A percentile compares a stretch with the other conserved stretches of the same genome.
Conservation (phyloP, 2,113 vertebrate species). For the Muscicapa adusta region DNA sequence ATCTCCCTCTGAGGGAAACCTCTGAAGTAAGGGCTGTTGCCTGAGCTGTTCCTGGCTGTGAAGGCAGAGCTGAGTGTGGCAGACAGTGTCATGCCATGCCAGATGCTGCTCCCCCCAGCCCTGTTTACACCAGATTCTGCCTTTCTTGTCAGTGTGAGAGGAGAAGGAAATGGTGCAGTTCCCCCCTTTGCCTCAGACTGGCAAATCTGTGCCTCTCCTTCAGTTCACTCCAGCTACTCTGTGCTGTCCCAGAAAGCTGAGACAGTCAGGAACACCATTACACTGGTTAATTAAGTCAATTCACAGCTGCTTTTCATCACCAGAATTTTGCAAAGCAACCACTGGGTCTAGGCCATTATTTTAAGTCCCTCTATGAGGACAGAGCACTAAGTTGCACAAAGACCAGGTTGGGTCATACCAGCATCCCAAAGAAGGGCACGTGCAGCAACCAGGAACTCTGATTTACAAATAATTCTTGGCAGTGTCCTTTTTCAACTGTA, state of each 20-base stretch:
- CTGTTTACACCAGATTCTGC: neutral
- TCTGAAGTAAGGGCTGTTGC: slow-evolving; percentile 40
- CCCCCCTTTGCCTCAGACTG: neutral
- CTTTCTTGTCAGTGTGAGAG: neutral
- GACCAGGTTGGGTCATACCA: neutral
- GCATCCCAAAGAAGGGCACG: neutral
- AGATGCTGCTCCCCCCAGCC: neutral
- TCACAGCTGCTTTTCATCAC: slow-evolving; percentile 12
- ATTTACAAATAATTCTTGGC: neutral
- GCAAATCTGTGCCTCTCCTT: neutral
- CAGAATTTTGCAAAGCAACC: neutral
- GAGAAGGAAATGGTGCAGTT: neutral
- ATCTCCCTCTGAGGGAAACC: slow-evolving; percentile 46
- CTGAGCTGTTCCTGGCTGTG: slow-evolving; percentile 28
- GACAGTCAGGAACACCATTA: neutral
- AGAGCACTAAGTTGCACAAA: neutral
- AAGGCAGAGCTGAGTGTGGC: slow-evolving; percentile 40
- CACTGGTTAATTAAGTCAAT: neutral
- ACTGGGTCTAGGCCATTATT: neutral
- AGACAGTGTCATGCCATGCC: slow-evolving; percentile 11
- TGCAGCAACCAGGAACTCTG: neutral
- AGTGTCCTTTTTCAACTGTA: neutral
- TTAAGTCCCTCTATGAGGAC: neutral
- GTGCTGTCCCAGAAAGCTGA: neutral
- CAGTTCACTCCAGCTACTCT: neutral